These are phyloP conservation scores for Dasysyrphus tricinctus DNA, from an alignment of 2,888 invertebrate genomes.

Conservation along the genomic window DNA sequence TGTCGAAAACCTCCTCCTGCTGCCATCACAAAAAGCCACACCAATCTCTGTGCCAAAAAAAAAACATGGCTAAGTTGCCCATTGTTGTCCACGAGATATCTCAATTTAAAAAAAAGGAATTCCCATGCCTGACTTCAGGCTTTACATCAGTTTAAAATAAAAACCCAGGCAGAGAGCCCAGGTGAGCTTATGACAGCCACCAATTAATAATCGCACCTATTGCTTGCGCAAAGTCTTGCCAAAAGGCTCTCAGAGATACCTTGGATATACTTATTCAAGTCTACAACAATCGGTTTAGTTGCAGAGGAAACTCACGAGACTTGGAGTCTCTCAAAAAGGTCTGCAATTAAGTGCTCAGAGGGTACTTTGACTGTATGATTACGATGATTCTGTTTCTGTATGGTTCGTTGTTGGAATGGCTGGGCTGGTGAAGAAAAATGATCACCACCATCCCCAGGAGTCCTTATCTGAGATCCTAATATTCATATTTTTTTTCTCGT, in stretches of 20 bases:
- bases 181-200: conserved; percentile 79
- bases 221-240: conserved; percentile 69
- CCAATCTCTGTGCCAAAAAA: conserved; percentile 3
- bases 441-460: conserved; percentile 51
- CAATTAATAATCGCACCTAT: conserved; percentile 78
- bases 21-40: conserved; percentile 52
- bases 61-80: conserved; percentile 47
- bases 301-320: conserved; percentile 57
- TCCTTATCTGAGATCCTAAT: conserved; percentile 72
- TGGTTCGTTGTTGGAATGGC: conserved; percentile 52
- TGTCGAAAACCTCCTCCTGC: conserved; percentile 81
- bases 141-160: neutral
- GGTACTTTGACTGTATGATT: conserved; percentile 73
- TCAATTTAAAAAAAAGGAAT: conserved; percentile 62
- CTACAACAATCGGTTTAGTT: conserved; percentile 55
- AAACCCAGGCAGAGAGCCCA: conserved; percentile 56
- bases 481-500: conserved; percentile 59
- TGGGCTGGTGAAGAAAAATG: conserved; percentile 47
- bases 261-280: neutral
- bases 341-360: conserved; percentile 73
- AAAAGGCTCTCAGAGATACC: conserved; percentile 21
- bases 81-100: conserved; percentile 74
- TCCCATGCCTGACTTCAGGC: conserved; percentile 50
- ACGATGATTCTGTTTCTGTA: conserved; percentile 22
- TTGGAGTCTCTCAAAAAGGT: conserved; percentile 46